Conservation (phyloP, 2,797 vertebrate species). For the Labeo calbasu region DNA sequence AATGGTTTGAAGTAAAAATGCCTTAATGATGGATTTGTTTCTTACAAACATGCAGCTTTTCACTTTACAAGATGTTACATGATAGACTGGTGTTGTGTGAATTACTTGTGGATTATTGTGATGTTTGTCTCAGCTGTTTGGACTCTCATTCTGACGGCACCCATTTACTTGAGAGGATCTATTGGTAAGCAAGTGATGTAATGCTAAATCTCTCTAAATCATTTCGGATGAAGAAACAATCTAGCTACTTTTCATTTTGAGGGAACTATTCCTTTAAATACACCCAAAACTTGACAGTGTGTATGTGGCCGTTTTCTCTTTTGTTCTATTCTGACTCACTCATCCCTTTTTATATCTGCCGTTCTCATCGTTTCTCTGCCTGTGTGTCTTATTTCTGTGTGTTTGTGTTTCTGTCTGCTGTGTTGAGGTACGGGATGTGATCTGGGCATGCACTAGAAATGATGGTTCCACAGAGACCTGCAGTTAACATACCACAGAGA, state of each 20-base stretch:
- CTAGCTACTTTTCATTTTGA: background rate
- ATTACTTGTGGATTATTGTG: background rate
- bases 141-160: background rate
- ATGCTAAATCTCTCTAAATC: background rate
- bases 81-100: background rate
- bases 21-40: background rate
- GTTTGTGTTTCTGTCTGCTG: slow-evolving; percentile 40
- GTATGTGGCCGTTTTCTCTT: background rate
- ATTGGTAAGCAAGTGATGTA: background rate
- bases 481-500: slow-evolving; percentile 40
- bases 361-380: background rate
- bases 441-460: slow-evolving; percentile 44
- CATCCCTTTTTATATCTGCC: background rate
- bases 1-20: background rate
- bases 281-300: background rate
- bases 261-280: background rate
- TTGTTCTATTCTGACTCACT: background rate
- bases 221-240: background rate
- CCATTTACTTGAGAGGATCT: background rate
- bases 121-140: background rate
- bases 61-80: background rate
- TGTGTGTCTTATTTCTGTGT: slow-evolving; percentile 15
- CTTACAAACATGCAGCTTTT: background rate
- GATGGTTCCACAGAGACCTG: slow-evolving; percentile 44
- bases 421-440: slow-evolving; percentile 31